Conservation (phyloP, 2,888 invertebrate species). For the Hyles lineata region DNA sequence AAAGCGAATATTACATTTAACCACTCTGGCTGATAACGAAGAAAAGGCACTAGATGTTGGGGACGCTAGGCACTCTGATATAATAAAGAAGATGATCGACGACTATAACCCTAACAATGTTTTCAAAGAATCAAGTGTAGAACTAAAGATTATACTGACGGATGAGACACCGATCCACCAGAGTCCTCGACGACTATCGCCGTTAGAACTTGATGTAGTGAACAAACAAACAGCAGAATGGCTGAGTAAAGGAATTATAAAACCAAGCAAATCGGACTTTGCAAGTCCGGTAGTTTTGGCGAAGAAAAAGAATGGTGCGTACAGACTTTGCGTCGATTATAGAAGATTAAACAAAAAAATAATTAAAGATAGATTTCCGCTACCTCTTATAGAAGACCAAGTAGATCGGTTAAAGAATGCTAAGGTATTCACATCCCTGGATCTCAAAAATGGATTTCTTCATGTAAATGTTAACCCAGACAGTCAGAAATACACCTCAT, state of each 20-base stretch:
- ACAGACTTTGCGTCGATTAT: slow-evolving; percentile 38
- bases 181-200: slow-evolving; percentile 37
- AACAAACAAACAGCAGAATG: slow-evolving; percentile 38
- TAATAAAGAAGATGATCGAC: slow-evolving; percentile 25
- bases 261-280: slow-evolving; percentile 39
- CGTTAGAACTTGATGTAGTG: slow-evolving; percentile 34
- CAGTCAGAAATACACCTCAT: slow-evolving; percentile 54
- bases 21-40: slow-evolving; percentile 26
- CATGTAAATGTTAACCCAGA: slow-evolving; percentile 22
- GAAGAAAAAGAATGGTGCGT: slow-evolving; percentile 36
- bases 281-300: slow-evolving; percentile 36
- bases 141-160: slow-evolving; percentile 35
- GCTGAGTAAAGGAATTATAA: slow-evolving; percentile 33
- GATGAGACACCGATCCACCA: slow-evolving; percentile 40
- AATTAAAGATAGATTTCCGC: slow-evolving; percentile 36
- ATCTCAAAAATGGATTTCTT: slow-evolving; percentile 8
- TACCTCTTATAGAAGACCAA: slow-evolving; percentile 32
- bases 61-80: background rate
- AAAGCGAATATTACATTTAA: slow-evolving; percentile 34
- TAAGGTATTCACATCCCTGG: slow-evolving; percentile 31
- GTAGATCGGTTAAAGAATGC: slow-evolving; percentile 31
- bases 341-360: slow-evolving; percentile 39
- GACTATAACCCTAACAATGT: background rate
- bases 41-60: slow-evolving; percentile 10
- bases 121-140: slow-evolving; percentile 28